Percentiles rank a stretch among this genome's conserved stretches.
phyloP scores from a whole-genome alignment of 2,888 invertebrate genomes.

The Drosophila ezoana region DNA sequence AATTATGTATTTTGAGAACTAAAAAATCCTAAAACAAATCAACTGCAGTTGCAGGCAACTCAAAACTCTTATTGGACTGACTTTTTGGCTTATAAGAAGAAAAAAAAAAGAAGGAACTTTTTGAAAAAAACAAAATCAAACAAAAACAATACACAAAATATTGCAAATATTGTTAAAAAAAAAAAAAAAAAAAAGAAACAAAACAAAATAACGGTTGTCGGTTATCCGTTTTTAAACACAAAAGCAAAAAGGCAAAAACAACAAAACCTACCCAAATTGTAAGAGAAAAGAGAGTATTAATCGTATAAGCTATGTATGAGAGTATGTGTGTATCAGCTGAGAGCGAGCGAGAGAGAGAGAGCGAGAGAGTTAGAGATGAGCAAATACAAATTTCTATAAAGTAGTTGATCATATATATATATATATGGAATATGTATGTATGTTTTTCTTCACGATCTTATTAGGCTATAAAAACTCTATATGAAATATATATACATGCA shows the following conservation, averaged over 20 bases:
- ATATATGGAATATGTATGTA: conserved; percentile 41
- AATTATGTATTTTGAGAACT: conserved; percentile 69
- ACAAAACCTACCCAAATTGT: conserved; percentile 51
- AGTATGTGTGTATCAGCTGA: conserved; percentile 32
- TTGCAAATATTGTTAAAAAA: conserved; percentile 75
- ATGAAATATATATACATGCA: conserved; percentile 33
- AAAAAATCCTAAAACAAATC: conserved; percentile 69
- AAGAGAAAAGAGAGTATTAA: conserved; percentile 73
- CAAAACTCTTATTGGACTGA: conserved; percentile 81
- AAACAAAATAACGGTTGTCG: conserved; percentile 63
- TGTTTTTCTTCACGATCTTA: conserved; percentile 70
- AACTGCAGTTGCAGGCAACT: conserved; percentile 83
- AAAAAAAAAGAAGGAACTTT: conserved; percentile 68
- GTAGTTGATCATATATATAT: conserved; percentile 44
- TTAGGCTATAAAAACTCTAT: conserved; percentile 58
- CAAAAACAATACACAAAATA: conserved; percentile 59
- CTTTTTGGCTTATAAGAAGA: conserved; percentile 78
- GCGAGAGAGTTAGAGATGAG: conserved; percentile 4
- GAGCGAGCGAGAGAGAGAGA: too few species aligned
- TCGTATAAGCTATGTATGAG: conserved; percentile 47
- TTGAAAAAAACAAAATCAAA: conserved; percentile 59
- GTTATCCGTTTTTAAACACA: conserved; percentile 58
- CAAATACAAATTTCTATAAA: conserved; percentile 44
- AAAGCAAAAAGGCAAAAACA: conserved; percentile 29
- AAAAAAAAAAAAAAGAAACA: conserved; percentile 27